Base-by-base conservation (phyloP, 2,113 vertebrate species). In the Poeciliopsis prolifica region DNA sequence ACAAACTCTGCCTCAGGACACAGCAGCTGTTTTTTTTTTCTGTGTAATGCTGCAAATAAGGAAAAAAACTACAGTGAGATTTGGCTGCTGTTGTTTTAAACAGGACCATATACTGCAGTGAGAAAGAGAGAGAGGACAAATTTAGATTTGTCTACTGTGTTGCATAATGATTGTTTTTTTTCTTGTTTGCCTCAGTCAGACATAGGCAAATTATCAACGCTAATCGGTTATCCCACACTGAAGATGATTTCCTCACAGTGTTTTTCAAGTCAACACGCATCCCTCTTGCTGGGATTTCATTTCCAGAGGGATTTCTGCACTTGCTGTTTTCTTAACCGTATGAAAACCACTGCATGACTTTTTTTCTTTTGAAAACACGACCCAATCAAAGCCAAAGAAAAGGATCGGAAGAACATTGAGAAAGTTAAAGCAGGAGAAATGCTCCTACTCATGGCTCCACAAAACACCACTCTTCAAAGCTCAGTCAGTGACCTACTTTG, bases 401-500 rank as follows among this genome's bases (percentile, higher is more conserved):
- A 1, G 40, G 40, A 75, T 31, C 1, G 2, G 61, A 64, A 65
- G 31, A 86, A 83, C 75, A 61, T 86, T 51, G 66, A 62, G 63
- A 75, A 78, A 79, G 80, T 78, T 83, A 74, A 79, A 9, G 54
- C 48, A 74, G 75, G 87, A 81, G 76, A 83, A 76, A 63, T 54
- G 65, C 81, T 72, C 29, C 33, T 70, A 80, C 87, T 61, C 63
- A 76, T 65, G 12, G 72, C 75, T 80, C 74, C 73, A 54, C 85
- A 58, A 88, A 92, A 87, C 72, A 86, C 78, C 79, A 75, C 74
- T 84, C 82, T 86, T 92, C 84, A 83, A 91, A 91, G 86, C 74
- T 91, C 82, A 85, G 70, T 72, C 58, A 35, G 71, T 82, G 88
- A 89, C 90, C 91, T 81, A 90, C 69, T 92, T 81, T 83, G 61